Conservation (phyloP, 2,888 invertebrate genomes). For the Leptothorax acervorum region DNA sequence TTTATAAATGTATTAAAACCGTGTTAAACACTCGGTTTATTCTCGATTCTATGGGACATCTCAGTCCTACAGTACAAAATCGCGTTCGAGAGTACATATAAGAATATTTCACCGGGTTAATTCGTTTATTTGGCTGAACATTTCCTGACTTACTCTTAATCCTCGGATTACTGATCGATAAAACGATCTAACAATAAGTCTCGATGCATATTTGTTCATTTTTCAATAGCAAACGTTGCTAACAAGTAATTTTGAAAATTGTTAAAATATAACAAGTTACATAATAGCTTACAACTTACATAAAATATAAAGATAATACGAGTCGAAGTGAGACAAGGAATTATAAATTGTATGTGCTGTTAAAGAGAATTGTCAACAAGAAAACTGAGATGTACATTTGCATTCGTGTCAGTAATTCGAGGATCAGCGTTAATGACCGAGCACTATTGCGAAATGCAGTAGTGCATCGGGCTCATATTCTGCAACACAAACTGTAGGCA, state of each 20-base stretch:
- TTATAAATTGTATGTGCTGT: neutral
- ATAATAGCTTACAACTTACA: neutral
- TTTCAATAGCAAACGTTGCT: neutral
- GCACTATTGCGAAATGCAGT: conserved; percentile 74
- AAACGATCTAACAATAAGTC: neutral
- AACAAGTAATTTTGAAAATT: neutral
- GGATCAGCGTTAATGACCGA: conserved; percentile 67
- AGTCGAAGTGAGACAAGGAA: neutral
- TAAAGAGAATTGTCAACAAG: neutral
- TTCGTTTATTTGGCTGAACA: conserved; percentile 40
- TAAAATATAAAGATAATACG: neutral
- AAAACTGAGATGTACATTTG: neutral
- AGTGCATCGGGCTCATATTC: conserved; percentile 73
- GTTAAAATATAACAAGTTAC: neutral
- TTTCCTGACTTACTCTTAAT: conserved; percentile 20
- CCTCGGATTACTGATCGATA: conserved; percentile 5
- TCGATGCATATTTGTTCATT: neutral
- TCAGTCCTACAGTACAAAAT: neutral
- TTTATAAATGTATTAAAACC: conserved; percentile 1
- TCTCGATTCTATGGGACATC: neutral
- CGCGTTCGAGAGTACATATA: conserved; percentile 36
- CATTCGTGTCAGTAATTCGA: conserved; percentile 10
- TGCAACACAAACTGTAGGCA: conserved; percentile 68
- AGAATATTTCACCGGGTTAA: conserved; percentile 32
- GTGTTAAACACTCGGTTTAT: neutral